A percentile compares a stretch with the other conserved stretches of the same genome.
phyloP scores from a whole-genome alignment of 2,113 vertebrate species.

The Pachyramphus minor region DNA sequence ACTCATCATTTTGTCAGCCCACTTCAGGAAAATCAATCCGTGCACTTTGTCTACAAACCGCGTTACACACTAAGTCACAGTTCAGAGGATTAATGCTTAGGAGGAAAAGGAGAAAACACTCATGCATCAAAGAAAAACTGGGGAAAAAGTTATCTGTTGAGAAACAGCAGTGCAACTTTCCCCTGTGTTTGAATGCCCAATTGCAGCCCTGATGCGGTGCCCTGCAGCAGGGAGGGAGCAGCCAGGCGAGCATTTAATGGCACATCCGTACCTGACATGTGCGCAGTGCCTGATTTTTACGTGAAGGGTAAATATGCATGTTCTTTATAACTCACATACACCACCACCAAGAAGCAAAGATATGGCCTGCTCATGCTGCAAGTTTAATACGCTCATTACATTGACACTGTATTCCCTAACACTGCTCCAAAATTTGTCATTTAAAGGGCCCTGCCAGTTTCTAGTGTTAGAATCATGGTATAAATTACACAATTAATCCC shows the following conservation, averaged over 20 bases:
- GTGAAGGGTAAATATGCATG: not conserved
- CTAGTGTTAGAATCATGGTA: not conserved
- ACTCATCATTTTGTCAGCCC: slow-evolving; percentile 30
- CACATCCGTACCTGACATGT: fast-evolving
- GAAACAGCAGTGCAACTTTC: not conserved
- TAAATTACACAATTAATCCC: not conserved
- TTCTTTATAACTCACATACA: fast-evolving
- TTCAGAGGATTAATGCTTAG: not conserved
- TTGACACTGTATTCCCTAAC: not conserved
- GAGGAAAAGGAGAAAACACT: not conserved
- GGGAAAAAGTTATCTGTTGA: not conserved
- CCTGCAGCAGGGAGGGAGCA: not conserved
- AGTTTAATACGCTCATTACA: not conserved
- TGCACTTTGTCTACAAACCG: not conserved
- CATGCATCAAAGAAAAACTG: not conserved
- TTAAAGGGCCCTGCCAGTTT: not conserved
- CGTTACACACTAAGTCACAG: not conserved
- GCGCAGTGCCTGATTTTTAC: not conserved
- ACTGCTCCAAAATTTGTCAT: not conserved
- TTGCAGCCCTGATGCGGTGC: fast-evolving
- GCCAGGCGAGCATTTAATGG: fast-evolving
- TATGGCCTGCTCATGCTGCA: fast-evolving
- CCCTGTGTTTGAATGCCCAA: fast-evolving
- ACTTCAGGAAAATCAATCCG: slow-evolving; percentile 42
- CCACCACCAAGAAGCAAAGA: not conserved